These are phyloP conservation scores for Labia minor DNA, from an alignment of 2,888 invertebrate species.

Conservation along the genomic window DNA sequence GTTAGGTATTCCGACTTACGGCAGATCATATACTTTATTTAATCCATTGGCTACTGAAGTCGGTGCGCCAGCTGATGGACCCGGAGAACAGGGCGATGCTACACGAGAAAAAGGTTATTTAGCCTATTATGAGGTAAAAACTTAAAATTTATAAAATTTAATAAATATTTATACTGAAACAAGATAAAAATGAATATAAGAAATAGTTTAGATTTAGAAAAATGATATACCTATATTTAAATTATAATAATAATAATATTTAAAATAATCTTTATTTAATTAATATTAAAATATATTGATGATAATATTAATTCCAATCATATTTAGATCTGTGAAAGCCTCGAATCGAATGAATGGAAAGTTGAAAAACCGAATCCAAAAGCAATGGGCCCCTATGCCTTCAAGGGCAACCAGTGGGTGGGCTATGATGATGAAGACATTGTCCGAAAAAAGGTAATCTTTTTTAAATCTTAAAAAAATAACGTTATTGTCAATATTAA, in stretches of 20 bases:
- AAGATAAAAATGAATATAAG: too few species aligned
- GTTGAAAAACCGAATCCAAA: constrained; percentile 69
- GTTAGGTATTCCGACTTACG: constrained; percentile 80
- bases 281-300: too few species aligned
- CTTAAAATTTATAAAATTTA: too few species aligned
- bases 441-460: constrained; percentile 54
- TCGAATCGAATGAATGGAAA: constrained; percentile 66
- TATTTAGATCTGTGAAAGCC: constrained; percentile 74
- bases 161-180: background rate
- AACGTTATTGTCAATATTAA: background rate
- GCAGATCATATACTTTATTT: constrained; percentile 78
- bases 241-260: too few species aligned
- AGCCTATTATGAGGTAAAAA: constrained; percentile 78
- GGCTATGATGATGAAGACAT: constrained; percentile 83
- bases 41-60: constrained; percentile 74
- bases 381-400: constrained; percentile 85
- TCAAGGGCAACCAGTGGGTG: constrained; percentile 81
- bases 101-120: constrained; percentile 87
- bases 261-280: too few species aligned
- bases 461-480: background rate
- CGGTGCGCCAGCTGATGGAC: constrained; percentile 82
- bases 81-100: constrained; percentile 81
- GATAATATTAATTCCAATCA: too few species aligned
- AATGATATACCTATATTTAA: too few species aligned
- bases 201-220: too few species aligned